phyloP scores from a whole-genome alignment of 2,888 invertebrate species.

The Hermaeophaga mercurialis region DNA sequence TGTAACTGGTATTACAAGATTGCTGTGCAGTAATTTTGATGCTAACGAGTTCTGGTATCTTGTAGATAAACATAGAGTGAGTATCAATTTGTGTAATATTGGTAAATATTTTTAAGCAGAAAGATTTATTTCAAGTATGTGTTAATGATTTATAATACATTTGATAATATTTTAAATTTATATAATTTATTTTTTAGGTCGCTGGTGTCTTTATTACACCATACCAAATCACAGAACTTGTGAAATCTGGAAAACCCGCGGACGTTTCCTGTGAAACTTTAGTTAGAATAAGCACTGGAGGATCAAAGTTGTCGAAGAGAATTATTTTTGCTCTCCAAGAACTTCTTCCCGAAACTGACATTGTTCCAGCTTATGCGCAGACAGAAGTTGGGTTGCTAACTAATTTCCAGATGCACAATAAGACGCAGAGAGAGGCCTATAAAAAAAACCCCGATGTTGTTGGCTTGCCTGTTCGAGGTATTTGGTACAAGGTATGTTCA shows the following conservation, averaged over 20 bases:
- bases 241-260: slow-evolving; percentile 46
- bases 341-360: slow-evolving; percentile 47
- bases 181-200: slow-evolving; percentile 35
- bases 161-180: background rate
- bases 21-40: slow-evolving; percentile 39
- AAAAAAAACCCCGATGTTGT: slow-evolving; percentile 43
- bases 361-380: slow-evolving; percentile 47
- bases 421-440: slow-evolving; percentile 41
- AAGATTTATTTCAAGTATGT: too few relatives aligned
- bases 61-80: slow-evolving; percentile 45
- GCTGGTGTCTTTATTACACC: slow-evolving; percentile 42
- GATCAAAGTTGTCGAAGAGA: slow-evolving; percentile 43
- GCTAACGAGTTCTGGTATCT: slow-evolving; percentile 42
- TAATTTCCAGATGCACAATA: slow-evolving; percentile 40
- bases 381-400: slow-evolving; percentile 48
- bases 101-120: too few relatives aligned
- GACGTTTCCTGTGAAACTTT: slow-evolving; percentile 45
- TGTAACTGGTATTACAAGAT: slow-evolving; percentile 39
- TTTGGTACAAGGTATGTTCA: slow-evolving; percentile 49
- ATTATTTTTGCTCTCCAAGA: slow-evolving; percentile 44
- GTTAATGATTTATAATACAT: too few relatives aligned
- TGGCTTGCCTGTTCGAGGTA: slow-evolving; percentile 42
- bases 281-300: slow-evolving; percentile 44
- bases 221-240: slow-evolving; percentile 41
- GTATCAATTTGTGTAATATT: too few relatives aligned